These are phyloP conservation scores for Fragum fragum DNA, from an alignment of 2,888 invertebrate species.

Conservation along the genomic window DNA sequence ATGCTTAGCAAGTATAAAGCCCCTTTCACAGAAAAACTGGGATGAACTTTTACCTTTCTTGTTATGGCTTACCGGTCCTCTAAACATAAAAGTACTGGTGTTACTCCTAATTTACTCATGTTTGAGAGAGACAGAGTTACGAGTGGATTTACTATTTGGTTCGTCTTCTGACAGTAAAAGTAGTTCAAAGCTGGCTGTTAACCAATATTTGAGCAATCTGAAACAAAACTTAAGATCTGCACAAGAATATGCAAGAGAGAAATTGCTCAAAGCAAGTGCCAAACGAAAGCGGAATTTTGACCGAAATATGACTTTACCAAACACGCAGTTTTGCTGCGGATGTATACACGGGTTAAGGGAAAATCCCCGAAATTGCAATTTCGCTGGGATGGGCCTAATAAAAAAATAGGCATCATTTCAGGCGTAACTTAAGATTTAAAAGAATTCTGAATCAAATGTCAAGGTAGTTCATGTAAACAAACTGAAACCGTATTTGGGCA, in stretches of 20 bases:
- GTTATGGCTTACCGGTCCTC: constrained; percentile 7
- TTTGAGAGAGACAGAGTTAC: background rate
- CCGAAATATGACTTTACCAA: background rate
- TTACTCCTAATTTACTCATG: background rate
- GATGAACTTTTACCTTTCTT: constrained; percentile 19
- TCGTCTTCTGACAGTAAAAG: background rate
- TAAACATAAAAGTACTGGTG: constrained; percentile 8
- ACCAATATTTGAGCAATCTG: too few relatives aligned
- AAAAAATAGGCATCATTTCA: too few relatives aligned
- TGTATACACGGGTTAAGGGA: too few relatives aligned
- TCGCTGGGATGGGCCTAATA: too few relatives aligned
- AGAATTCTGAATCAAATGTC: too few relatives aligned
- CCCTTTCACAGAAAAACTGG: constrained; percentile 30
- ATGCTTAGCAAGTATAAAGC: constrained; percentile 27
- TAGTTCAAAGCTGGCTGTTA: too few relatives aligned
- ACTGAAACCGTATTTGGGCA: too few relatives aligned
- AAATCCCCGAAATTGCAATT: too few relatives aligned
- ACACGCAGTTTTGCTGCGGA: too few relatives aligned
- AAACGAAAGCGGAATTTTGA: background rate
- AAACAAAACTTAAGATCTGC: background rate
- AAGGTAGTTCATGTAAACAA: too few relatives aligned
- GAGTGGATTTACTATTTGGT: background rate
- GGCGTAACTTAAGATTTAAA: too few relatives aligned
- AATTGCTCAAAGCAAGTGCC: background rate
- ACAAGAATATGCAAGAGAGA: background rate